Evolutionary conservation across 1,140 invertebrate genomes (phyloP).

Genomic region (Oedothorax gibbosus): DNA sequence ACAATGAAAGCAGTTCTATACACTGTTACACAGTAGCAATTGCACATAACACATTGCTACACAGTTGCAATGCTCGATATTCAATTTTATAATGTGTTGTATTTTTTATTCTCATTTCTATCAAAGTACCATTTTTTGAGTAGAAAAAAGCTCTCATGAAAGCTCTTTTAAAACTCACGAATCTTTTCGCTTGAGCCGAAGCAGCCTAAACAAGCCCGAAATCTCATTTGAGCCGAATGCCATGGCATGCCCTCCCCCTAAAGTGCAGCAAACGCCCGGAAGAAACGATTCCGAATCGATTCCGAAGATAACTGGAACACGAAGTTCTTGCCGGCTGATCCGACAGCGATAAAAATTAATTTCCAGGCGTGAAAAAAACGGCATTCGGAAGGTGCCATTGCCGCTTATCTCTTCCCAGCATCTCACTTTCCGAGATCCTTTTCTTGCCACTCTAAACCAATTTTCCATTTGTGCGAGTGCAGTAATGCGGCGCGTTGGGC

Average conservation of each 20-base stretch:
- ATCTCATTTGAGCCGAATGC: conserved; percentile 10
- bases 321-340: conserved; percentile 32
- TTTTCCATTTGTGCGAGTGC: conserved; percentile 51
- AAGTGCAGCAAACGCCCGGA: conserved; percentile 32
- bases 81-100: no score
- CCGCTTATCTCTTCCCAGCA: conserved; percentile 39
- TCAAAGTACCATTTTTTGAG: no score
- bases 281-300: conserved; percentile 30
- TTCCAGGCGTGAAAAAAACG: conserved; percentile 51
- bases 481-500: conserved; percentile 21
- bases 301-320: conserved; percentile 3
- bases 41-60: no score
- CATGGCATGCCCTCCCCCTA: background rate
- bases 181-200: no score
- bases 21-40: no score
- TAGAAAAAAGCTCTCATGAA: no score
- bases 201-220: background rate
- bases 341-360: conserved; percentile 57
- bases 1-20: no score
- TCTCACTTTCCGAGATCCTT: conserved; percentile 40
- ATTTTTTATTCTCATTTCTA: no score
- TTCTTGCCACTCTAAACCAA: conserved; percentile 52
- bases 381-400: conserved; percentile 47
- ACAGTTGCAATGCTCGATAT: no score
- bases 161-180: no score